Conservation (phyloP, 2,888 invertebrate genomes). For the Nymphalis polychloros region DNA sequence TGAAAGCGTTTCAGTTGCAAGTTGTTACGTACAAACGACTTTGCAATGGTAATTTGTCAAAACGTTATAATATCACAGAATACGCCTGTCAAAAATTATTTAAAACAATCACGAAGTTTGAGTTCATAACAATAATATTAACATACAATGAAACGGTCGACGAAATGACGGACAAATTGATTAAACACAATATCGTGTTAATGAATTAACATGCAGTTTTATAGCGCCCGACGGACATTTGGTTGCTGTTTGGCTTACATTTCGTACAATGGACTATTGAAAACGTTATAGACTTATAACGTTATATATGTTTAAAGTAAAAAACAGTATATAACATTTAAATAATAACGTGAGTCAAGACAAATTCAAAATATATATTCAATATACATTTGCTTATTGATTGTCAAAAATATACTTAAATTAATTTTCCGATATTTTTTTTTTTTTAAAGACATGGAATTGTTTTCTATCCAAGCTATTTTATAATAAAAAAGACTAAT, state of each 20-base stretch:
- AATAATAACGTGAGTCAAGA: too few species aligned
- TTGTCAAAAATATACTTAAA: too few species aligned
- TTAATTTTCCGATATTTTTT: too few species aligned
- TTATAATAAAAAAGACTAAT: too few species aligned
- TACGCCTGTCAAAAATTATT: neutral
- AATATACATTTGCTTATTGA: too few species aligned
- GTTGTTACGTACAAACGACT: neutral
- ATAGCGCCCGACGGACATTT: slow-evolving; percentile 3
- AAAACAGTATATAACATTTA: too few species aligned
- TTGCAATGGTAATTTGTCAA: neutral
- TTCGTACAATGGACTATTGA: neutral
- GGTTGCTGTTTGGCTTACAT: slow-evolving; percentile 5
- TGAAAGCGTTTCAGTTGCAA: neutral
- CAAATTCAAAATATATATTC: too few species aligned
- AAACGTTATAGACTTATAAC: too few species aligned
- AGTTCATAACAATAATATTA: slow-evolving; percentile 20
- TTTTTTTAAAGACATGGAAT: too few species aligned
- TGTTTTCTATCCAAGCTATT: too few species aligned
- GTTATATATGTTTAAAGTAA: too few species aligned
- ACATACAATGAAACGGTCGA: slow-evolving; percentile 29
- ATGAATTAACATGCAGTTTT: slow-evolving; percentile 22
- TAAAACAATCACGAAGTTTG: neutral
- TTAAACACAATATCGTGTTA: slow-evolving; percentile 24
- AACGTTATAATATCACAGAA: neutral
- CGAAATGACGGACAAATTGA: slow-evolving; percentile 30